These are phyloP conservation scores for Lasaia peninsularis DNA, from an alignment of 1,140 invertebrate genomes.

Conservation along the genomic window DNA sequence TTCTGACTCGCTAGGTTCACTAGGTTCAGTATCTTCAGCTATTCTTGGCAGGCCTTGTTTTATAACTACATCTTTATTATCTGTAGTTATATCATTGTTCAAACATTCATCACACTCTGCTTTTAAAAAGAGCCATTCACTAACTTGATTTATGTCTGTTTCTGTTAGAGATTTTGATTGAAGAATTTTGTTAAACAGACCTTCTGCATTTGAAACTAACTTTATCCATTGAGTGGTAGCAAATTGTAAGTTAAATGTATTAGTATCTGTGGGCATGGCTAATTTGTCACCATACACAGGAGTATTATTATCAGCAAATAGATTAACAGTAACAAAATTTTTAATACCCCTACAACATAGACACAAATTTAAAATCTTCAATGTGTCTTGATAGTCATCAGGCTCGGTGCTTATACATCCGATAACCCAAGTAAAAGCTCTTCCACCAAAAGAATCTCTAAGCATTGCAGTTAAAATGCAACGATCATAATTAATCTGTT, in stretches of 20 bases:
- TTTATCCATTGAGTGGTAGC: slow-evolving; percentile 89
- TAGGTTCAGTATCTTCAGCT: slow-evolving; percentile 75
- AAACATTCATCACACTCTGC: slow-evolving; percentile 91
- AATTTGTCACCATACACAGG: slow-evolving; percentile 73
- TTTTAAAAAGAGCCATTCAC: slow-evolving; percentile 90
- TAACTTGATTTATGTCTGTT: slow-evolving; percentile 86
- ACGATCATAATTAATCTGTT: slow-evolving; percentile 80
- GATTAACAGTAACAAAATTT: slow-evolving; percentile 83
- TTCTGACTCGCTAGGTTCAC: slow-evolving; percentile 79
- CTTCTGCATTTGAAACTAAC: slow-evolving; percentile 89
- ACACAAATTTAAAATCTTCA: slow-evolving; percentile 80
- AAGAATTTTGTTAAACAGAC: slow-evolving; percentile 85
- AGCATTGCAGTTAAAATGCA: slow-evolving; percentile 82
- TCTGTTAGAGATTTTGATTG: slow-evolving; percentile 81
- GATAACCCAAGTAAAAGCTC: slow-evolving; percentile 82
- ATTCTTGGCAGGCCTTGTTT: slow-evolving; percentile 74
- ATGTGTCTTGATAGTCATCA: slow-evolving; percentile 79
- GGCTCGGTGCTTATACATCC: slow-evolving; percentile 81
- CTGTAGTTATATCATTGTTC: slow-evolving; percentile 78
- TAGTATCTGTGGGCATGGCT: slow-evolving; percentile 56
- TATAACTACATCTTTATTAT: slow-evolving; percentile 73
- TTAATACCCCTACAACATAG: slow-evolving; percentile 80
- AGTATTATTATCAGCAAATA: slow-evolving; percentile 81
- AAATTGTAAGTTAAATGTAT: slow-evolving; percentile 85
- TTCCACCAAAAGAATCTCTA: slow-evolving; percentile 83